These are phyloP conservation scores for Eciton burchellii DNA, from an alignment of 1,140 invertebrate genomes.

Conservation along the genomic window DNA sequence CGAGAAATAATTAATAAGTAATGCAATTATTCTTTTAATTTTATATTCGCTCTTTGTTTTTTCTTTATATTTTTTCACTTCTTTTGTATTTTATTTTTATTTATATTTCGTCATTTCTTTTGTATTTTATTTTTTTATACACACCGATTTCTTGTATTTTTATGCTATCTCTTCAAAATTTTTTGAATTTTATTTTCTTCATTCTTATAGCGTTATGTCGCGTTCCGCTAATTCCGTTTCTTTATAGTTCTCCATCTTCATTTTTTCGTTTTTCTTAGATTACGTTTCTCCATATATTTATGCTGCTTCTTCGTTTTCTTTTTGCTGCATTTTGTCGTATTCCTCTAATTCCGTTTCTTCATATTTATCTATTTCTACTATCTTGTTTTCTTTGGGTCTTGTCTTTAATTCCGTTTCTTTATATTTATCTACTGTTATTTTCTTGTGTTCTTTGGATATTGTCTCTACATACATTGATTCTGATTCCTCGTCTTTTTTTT, in stretches of 20 bases:
- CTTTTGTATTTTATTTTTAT: neutral
- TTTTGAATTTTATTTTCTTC: neutral
- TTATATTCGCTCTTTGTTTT: neutral
- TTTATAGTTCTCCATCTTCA: neutral
- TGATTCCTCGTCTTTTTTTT: neutral
- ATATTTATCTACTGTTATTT: neutral
- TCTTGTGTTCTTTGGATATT: neutral
- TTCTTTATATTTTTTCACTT: no score
- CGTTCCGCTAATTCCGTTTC: neutral
- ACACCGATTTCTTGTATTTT: no score
- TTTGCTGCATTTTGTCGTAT: neutral
- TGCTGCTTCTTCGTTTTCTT: neutral
- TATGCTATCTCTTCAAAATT: no score
- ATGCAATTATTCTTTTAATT: neutral
- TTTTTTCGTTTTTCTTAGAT: neutral
- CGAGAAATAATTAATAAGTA: slow-evolving; percentile 10
- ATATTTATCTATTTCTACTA: neutral
- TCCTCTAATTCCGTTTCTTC: neutral
- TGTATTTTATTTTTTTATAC: neutral
- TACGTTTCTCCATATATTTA: neutral
- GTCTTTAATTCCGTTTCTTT: slow-evolving; percentile 8
- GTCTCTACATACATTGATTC: neutral
- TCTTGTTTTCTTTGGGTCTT: neutral
- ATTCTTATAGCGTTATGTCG: no score
- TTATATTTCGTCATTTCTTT: neutral